phyloP scores from a whole-genome alignment of 2,888 invertebrate species.

The Polyploca ridens region DNA sequence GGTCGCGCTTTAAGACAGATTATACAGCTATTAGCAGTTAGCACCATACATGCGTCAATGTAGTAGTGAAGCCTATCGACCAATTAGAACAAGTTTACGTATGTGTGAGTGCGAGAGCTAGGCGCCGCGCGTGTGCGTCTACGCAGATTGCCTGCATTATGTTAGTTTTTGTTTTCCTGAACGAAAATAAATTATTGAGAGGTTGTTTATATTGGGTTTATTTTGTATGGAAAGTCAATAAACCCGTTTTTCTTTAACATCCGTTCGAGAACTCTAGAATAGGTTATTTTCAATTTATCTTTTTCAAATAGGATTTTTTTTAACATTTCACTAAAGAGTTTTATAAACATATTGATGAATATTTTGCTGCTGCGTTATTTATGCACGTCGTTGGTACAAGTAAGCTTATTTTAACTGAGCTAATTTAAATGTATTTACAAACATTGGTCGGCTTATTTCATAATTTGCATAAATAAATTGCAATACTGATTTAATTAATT shows the following conservation, averaged over 20 bases:
- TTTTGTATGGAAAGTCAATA: constrained; percentile 1
- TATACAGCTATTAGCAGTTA: not conserved
- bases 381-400: not conserved
- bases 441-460: not conserved
- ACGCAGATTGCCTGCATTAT: constrained; percentile 15
- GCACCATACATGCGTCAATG: not conserved
- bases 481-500: not conserved
- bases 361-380: not conserved
- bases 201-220: not conserved
- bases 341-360: not conserved
- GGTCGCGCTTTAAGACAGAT: constrained; percentile 15
- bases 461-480: not conserved
- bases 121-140: constrained; percentile 20
- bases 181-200: constrained; percentile 1
- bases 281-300: too few relatives aligned
- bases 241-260: not conserved
- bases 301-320: too few relatives aligned
- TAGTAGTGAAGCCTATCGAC: not conserved
- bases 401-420: not conserved
- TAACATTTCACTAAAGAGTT: not conserved
- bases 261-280: not conserved
- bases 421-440: not conserved
- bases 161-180: not conserved
- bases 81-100: not conserved
- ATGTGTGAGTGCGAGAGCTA: not conserved